A percentile compares a stretch with the other conserved stretches of the same genome.
These are phyloP conservation scores for Nylanderia fulva DNA, from an alignment of 1,140 invertebrate genomes.

Conservation along the genomic window DNA sequence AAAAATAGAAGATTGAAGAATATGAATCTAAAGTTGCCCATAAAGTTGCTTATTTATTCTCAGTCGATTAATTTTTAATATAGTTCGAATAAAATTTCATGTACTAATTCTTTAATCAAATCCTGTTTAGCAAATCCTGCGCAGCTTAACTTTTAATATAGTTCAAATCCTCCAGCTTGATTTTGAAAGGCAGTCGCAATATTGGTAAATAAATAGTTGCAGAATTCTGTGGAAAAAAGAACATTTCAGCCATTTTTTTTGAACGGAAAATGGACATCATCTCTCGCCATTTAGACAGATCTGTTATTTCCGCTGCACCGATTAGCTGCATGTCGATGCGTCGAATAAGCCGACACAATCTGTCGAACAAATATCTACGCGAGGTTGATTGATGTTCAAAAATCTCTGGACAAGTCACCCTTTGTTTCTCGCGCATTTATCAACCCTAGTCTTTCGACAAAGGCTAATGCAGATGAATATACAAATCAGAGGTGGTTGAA, in stretches of 20 bases:
- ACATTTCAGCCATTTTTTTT: conserved; percentile 3
- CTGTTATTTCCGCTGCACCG: conserved; percentile 28
- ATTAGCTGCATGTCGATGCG: conserved; percentile 38
- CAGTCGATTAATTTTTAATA: too few relatives aligned
- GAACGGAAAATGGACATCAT: conserved; percentile 6
- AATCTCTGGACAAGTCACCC: background rate
- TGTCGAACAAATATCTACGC: conserved; percentile 52
- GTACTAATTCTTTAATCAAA: background rate
- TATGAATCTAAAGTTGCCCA: background rate
- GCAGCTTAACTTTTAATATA: background rate
- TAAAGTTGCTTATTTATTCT: too few relatives aligned
- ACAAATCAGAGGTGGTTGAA: background rate
- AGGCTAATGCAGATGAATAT: background rate
- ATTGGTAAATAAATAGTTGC: conserved; percentile 32
- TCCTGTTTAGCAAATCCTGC: too few relatives aligned
- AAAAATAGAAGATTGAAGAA: background rate
- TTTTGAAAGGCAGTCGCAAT: conserved; percentile 11
- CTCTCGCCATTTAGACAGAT: conserved; percentile 48
- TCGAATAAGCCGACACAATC: conserved; percentile 23
- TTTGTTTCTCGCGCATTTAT: conserved; percentile 17
- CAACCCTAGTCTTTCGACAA: background rate
- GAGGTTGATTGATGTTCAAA: conserved; percentile 8
- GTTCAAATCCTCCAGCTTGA: background rate
- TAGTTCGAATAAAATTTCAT: background rate
- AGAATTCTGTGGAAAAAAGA: conserved; percentile 47